Evolutionary conservation across 2,888 invertebrate genomes (phyloP).

Genomic region (Troides aeacus): DNA sequence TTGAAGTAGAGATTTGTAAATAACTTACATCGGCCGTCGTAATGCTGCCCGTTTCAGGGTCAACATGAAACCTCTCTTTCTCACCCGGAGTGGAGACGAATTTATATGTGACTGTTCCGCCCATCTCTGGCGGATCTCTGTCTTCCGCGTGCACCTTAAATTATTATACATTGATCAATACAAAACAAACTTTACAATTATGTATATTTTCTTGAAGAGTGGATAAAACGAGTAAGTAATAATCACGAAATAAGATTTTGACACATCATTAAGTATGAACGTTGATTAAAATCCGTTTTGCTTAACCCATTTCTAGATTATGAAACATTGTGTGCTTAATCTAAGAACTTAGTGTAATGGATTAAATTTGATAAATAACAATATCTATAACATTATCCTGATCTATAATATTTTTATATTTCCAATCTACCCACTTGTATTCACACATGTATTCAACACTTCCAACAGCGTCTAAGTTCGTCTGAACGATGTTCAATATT

Average conservation of each 20-base stretch:
- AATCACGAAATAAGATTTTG: no score
- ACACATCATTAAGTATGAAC: no score
- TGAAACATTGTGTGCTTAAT: neutral
- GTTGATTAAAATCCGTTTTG: no score
- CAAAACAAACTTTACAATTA: no score
- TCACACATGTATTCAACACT: neutral
- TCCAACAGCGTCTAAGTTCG: neutral
- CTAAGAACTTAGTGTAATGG: neutral
- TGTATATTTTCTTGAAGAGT: no score
- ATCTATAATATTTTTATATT: no score
- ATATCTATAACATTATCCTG: neutral
- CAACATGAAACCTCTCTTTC: conserved; percentile 88
- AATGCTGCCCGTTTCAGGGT: conserved; percentile 87
- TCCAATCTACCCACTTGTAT: neutral
- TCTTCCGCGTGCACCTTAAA: conserved; percentile 86
- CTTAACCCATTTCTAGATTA: no score
- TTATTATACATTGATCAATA: neutral
- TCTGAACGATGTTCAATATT: conserved; percentile 1
- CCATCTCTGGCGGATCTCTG: conserved; percentile 85
- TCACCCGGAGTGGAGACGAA: conserved; percentile 88
- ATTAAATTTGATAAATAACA: neutral
- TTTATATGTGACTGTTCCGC: conserved; percentile 90
- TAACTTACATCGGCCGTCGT: conserved; percentile 83
- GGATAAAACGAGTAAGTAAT: no score
- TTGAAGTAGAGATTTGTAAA: neutral